These are phyloP conservation scores for Drosophila infuscata DNA, from an alignment of 2,888 invertebrate genomes.

Conservation along the genomic window DNA sequence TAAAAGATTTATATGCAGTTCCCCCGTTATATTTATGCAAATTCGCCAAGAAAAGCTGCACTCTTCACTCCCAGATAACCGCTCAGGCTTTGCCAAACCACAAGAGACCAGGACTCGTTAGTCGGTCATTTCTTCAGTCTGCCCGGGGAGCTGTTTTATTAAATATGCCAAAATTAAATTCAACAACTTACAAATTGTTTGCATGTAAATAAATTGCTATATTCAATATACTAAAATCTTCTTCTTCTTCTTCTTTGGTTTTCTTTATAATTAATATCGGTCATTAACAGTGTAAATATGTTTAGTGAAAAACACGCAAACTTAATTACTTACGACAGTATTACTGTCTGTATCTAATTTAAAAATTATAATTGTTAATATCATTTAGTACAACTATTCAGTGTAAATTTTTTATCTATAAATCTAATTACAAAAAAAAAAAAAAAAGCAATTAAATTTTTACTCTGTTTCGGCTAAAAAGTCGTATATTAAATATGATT, in stretches of 20 bases:
- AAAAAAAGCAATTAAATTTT: background rate
- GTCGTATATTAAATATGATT: background rate
- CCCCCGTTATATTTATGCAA: constrained; percentile 70
- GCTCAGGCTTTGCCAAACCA: constrained; percentile 18
- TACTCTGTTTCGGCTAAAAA: background rate
- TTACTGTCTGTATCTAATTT: too few relatives aligned
- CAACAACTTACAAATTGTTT: background rate
- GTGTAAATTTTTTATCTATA: background rate
- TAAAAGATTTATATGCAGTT: constrained; percentile 69
- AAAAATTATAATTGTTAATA: background rate
- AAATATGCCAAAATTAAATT: constrained; percentile 14
- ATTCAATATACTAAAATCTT: background rate
- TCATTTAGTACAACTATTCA: background rate
- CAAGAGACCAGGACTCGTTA: background rate
- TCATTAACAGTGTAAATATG: background rate
- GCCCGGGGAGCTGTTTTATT: constrained; percentile 8
- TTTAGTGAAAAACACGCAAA: background rate
- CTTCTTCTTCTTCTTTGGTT: background rate
- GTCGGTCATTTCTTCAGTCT: constrained; percentile 17
- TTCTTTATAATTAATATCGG: background rate
- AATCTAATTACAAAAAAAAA: background rate
- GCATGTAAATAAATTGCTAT: background rate
- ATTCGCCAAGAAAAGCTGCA: constrained; percentile 26
- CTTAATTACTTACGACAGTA: background rate
- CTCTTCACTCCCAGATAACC: background rate